Evolutionary conservation across 2,113 vertebrate genomes (phyloP).

Genomic region (Alethe castanea): DNA sequence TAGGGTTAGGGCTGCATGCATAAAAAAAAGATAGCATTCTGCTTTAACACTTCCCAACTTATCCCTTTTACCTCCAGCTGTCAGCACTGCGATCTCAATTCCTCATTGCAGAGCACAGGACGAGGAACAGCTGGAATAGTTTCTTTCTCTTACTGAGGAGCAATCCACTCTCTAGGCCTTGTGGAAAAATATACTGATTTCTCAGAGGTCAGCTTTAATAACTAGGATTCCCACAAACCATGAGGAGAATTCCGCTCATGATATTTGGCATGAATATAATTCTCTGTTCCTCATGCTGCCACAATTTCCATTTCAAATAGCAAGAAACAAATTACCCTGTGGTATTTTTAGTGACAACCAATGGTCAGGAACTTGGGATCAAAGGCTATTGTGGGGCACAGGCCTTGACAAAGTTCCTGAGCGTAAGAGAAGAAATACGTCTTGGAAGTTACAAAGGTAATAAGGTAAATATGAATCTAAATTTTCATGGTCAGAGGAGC

Average conservation of each 20-base stretch:
- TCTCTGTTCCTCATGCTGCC: constrained; percentile 35
- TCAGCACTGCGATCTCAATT: not conserved
- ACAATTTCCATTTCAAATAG: constrained; percentile 62
- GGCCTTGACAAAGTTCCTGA: not conserved
- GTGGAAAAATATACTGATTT: constrained; percentile 27
- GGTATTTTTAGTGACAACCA: constrained; percentile 26
- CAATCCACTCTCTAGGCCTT: not conserved
- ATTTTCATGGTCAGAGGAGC: not conserved
- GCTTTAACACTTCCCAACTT: not conserved
- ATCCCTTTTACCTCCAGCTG: not conserved
- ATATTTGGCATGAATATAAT: constrained; percentile 43
- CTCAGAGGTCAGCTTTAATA: constrained; percentile 35
- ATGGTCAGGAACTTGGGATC: not conserved
- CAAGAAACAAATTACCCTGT: constrained; percentile 43
- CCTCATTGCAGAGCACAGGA: not conserved
- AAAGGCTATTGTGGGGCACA: not conserved
- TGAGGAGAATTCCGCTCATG: constrained; percentile 18
- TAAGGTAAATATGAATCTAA: not conserved
- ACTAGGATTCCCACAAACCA: constrained; percentile 39
- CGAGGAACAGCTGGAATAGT: not conserved
- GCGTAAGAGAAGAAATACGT: not conserved
- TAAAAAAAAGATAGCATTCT: not conserved
- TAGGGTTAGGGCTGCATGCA: not conserved
- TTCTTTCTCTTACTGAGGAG: not conserved
- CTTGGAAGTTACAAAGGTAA: not conserved